A percentile compares a stretch with the other conserved stretches of the same genome.
These are phyloP conservation scores for Horisme vitalbata DNA, from an alignment of 2,888 invertebrate species.

Conservation along the genomic window DNA sequence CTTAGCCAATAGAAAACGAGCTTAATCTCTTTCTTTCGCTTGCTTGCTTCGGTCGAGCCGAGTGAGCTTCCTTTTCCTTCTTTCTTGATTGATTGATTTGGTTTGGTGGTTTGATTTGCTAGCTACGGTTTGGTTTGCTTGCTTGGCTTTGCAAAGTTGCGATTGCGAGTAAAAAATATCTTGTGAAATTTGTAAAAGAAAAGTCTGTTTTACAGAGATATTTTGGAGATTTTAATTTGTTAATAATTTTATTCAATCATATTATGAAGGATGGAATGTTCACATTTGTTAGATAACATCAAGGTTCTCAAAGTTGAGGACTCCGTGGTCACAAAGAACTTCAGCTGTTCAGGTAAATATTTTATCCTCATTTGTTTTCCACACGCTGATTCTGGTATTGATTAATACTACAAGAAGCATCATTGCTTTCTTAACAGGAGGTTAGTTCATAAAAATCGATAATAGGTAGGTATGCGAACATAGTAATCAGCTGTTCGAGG, in stretches of 20 bases:
- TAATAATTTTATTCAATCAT: slow-evolving; percentile 45
- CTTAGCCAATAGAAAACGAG: slow-evolving; percentile 36
- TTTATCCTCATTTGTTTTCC: slow-evolving; percentile 41
- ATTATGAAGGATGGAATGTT: slow-evolving; percentile 86
- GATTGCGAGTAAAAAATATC: slow-evolving; percentile 31
- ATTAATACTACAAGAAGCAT: slow-evolving; percentile 30
- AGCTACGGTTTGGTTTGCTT: no score
- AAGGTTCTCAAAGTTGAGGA: slow-evolving; percentile 79
- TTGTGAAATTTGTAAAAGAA: slow-evolving; percentile 25
- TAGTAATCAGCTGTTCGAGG: slow-evolving; percentile 80
- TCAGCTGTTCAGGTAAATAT: slow-evolving; percentile 85
- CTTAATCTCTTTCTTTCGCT: slow-evolving; percentile 51
- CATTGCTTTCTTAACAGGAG: slow-evolving; percentile 50
- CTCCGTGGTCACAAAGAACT: slow-evolving; percentile 83
- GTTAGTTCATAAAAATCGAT: slow-evolving; percentile 80
- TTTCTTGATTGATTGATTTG: slow-evolving; percentile 22
- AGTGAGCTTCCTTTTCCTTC: slow-evolving; percentile 24
- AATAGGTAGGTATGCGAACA: slow-evolving; percentile 71
- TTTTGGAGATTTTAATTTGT: no score
- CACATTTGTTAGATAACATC: slow-evolving; percentile 86
- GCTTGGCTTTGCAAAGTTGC: slow-evolving; percentile 5
- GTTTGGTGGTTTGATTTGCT: no score
- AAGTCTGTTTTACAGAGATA: no score
- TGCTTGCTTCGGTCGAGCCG: slow-evolving; percentile 32
- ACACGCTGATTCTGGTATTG: slow-evolving; percentile 30